phyloP scores from a whole-genome alignment of 2,797 vertebrate species.

The Halcyon leucocephala region DNA sequence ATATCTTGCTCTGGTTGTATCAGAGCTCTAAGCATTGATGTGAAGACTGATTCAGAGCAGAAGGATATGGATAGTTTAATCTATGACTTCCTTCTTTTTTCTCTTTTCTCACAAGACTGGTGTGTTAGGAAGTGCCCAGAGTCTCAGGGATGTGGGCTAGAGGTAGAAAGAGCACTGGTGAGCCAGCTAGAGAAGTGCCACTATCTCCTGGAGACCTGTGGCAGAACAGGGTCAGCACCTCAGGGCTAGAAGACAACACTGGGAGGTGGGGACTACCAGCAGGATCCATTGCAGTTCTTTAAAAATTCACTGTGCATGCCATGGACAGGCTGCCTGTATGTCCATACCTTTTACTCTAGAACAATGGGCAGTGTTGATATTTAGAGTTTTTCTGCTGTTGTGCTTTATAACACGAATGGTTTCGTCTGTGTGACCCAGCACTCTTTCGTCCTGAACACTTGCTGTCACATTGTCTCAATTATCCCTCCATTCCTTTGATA shows the following conservation, averaged over 20 bases:
- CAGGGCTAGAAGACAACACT: neutral
- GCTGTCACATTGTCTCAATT: slow-evolving; percentile 14
- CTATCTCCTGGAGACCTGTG: neutral
- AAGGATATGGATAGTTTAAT: neutral
- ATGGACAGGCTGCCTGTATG: neutral
- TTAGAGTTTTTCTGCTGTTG: neutral
- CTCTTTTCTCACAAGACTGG: neutral
- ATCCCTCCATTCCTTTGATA: slow-evolving; percentile 9
- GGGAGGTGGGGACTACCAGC: neutral
- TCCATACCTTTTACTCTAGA: neutral
- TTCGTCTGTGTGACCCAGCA: neutral
- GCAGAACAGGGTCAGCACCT: neutral
- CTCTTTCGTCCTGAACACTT: neutral
- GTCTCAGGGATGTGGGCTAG: neutral
- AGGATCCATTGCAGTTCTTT: neutral
- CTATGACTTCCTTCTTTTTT: neutral
- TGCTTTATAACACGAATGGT: neutral
- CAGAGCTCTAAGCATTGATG: neutral
- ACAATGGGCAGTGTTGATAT: neutral
- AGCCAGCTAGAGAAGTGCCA: neutral
- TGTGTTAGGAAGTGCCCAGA: neutral
- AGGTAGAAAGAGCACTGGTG: neutral
- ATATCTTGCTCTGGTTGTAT: neutral
- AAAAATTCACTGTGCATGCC: neutral
- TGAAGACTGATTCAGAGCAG: neutral